These are phyloP conservation scores for Dendroctonus ponderosae DNA, from an alignment of 1,140 invertebrate genomes.

Conservation along the genomic window DNA sequence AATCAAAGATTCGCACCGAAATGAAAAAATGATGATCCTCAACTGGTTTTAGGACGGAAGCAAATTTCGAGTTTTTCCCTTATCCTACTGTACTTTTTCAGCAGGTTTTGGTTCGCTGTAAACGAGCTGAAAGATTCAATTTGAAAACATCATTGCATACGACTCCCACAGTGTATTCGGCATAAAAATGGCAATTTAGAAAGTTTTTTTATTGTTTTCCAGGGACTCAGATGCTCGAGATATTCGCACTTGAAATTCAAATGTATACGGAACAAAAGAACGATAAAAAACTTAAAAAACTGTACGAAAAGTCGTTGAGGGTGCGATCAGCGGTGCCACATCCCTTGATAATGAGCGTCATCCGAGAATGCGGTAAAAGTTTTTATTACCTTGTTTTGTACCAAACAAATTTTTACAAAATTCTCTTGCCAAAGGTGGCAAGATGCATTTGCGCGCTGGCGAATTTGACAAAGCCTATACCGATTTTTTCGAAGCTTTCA, in stretches of 20 bases:
- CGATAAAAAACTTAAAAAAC: slow-evolving; percentile 95
- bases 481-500: slow-evolving; percentile 99
- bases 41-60: too few species aligned
- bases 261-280: slow-evolving; percentile 99
- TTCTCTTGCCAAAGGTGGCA: slow-evolving; percentile 67
- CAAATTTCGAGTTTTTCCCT: too few species aligned
- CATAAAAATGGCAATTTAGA: too few species aligned
- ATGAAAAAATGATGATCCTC: too few species aligned
- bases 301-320: slow-evolving; percentile 96
- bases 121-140: too few species aligned
- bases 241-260: slow-evolving; percentile 98
- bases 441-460: slow-evolving; percentile 98
- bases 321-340: slow-evolving; percentile 99
- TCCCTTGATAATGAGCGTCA: slow-evolving; percentile 98
- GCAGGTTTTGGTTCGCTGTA: too few species aligned
- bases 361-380: slow-evolving; percentile 58
- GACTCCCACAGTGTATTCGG: too few species aligned
- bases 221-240: slow-evolving; percentile 94
- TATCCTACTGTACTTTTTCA: too few species aligned
- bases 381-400: not conserved
- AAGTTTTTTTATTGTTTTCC: slow-evolving; percentile 7
- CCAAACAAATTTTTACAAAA: too few species aligned
- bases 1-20: too few species aligned
- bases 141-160: too few species aligned
- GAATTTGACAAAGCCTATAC: slow-evolving; percentile 96